phyloP scores from a whole-genome alignment of 2,797 vertebrate species.

The Sebastes trivittatus region DNA sequence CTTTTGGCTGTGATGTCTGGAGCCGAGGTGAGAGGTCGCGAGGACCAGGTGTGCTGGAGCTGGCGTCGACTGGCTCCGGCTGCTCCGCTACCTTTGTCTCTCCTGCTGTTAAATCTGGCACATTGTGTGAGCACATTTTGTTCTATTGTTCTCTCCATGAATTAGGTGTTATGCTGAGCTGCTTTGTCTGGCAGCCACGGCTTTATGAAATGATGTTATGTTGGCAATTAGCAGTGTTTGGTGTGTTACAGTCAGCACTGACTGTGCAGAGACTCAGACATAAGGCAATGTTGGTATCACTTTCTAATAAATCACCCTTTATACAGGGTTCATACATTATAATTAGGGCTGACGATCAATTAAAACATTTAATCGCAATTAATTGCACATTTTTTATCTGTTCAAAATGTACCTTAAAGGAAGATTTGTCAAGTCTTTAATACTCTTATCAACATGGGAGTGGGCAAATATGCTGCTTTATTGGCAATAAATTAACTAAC shows the following conservation, averaged over 20 bases:
- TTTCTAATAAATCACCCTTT: background rate
- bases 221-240: conserved; percentile 12
- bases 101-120: conserved; percentile 55
- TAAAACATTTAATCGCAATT: too few species aligned
- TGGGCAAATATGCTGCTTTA: too few species aligned
- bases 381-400: background rate
- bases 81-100: conserved; percentile 50
- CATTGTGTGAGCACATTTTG: conserved; percentile 39
- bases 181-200: conserved; percentile 25
- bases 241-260: background rate
- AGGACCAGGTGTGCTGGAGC: conserved; percentile 68
- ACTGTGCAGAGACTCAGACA: background rate
- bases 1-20: conserved; percentile 51
- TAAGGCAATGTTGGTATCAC: background rate
- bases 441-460: too few species aligned
- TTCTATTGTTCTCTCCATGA: conserved; percentile 60
- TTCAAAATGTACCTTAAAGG: background rate
- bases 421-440: fast-evolving
- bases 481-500: too few species aligned
- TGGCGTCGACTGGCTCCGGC: conserved; percentile 33
- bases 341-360: too few species aligned
- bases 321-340: background rate
- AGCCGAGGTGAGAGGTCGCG: conserved; percentile 63
- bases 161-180: conserved; percentile 51
- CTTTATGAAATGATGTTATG: conserved; percentile 46